These are phyloP conservation scores for Rissa tridactyla DNA, from an alignment of 2,113 vertebrate genomes.

Conservation along the genomic window DNA sequence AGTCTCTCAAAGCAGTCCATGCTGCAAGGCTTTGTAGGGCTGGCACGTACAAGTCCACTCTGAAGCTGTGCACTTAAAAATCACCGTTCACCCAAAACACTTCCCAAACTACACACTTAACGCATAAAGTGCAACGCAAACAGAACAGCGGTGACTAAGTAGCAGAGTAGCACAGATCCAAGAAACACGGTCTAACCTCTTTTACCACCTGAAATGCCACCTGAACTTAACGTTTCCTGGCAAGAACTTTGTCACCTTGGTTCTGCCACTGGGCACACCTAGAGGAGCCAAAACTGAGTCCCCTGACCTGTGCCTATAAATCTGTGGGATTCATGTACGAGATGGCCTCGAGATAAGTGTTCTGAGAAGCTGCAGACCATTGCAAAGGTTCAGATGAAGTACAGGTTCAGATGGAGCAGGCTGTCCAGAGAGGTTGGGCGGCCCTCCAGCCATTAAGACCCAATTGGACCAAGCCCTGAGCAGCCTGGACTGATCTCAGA, in stretches of 20 bases:
- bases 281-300: neutral
- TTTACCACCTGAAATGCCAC: neutral
- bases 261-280: neutral
- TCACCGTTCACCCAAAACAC: neutral
- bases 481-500: neutral
- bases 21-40: neutral
- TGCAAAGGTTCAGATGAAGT: neutral
- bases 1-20: neutral
- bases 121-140: neutral
- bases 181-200: neutral
- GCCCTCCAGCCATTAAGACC: neutral
- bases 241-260: neutral
- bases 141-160: neutral
- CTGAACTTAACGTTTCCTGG: neutral
- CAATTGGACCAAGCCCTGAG: neutral
- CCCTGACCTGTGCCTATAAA: neutral
- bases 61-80: neutral
- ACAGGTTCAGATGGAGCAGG: neutral
- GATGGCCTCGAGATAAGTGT: neutral
- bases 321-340: neutral
- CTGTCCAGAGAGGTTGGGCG: neutral
- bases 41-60: neutral
- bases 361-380: accelerated
- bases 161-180: neutral
- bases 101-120: neutral